Conservation (phyloP, 2,797 vertebrate species). For the Petrocephalus sullivani region DNA sequence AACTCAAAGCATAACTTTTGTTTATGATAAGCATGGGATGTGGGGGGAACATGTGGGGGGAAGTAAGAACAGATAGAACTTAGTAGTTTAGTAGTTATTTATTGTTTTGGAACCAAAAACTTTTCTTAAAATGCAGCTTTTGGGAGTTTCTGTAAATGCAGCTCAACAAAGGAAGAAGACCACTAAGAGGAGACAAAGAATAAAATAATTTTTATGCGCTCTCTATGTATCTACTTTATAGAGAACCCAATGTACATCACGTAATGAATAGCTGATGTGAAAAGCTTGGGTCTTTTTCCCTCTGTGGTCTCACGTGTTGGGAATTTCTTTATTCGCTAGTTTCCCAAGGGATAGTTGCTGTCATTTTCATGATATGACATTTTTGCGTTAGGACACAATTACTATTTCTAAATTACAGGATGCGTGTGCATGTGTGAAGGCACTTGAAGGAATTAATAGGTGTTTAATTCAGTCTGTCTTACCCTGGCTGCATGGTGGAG, state of each 20-base stretch:
- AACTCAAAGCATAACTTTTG: neutral
- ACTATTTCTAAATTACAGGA: neutral
- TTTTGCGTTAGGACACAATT: neutral
- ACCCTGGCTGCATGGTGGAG: neutral
- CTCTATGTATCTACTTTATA: constrained; percentile 6
- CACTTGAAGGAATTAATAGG: neutral
- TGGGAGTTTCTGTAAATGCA: neutral
- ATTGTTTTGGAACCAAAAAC: neutral
- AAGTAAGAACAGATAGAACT: neutral
- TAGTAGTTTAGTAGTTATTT: neutral
- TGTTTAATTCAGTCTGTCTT: neutral
- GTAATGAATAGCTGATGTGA: constrained; percentile 22
- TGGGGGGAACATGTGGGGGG: neutral
- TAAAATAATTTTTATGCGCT: neutral
- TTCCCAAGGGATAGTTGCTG: constrained; percentile 13
- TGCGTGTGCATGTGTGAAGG: neutral
- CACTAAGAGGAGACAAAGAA: neutral
- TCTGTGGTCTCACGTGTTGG: neutral
- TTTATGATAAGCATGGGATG: neutral
- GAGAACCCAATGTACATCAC: neutral
- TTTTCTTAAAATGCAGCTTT: neutral
- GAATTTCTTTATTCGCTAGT: constrained; percentile 1
- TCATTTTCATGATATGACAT: neutral
- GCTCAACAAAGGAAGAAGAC: neutral
- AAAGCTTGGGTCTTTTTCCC: neutral